Evolutionary conservation across 1,140 invertebrate species (phyloP).

Genomic region (Bombus waltoni): DNA sequence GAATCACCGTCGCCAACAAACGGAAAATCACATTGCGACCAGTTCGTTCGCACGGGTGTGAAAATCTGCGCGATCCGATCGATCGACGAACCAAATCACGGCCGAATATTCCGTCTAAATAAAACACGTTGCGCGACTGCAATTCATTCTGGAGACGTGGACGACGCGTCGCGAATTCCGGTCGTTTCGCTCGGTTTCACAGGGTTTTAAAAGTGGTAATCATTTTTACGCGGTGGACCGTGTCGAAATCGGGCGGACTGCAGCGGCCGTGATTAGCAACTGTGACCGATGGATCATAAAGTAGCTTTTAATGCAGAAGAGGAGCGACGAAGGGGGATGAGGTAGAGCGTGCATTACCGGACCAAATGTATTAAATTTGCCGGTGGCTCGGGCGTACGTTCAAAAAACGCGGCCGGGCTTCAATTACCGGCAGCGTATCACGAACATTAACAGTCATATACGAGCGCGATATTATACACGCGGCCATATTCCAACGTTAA

Average conservation of each 20-base stretch:
- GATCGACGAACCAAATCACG: neutral
- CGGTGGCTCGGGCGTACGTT: neutral
- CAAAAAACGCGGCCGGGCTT: conserved; percentile 31
- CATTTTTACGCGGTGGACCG: conserved; percentile 27
- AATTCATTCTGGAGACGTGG: neutral
- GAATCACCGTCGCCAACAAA: too few relatives aligned
- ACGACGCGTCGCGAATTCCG: neutral
- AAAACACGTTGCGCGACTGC: neutral
- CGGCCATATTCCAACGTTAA: neutral
- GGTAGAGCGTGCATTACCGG: conserved; percentile 35
- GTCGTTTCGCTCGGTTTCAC: neutral
- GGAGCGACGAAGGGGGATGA: neutral
- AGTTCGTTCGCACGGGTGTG: too few relatives aligned
- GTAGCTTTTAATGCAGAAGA: conserved; percentile 41
- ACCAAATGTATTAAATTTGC: conserved; percentile 44
- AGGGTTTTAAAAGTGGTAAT: conserved; percentile 24
- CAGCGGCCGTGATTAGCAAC: conserved; percentile 35
- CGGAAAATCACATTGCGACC: too few relatives aligned
- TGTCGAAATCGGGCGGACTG: neutral
- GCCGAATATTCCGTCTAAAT: neutral
- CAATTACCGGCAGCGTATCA: conserved; percentile 47
- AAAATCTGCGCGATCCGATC: too few relatives aligned
- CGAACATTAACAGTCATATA: conserved; percentile 42
- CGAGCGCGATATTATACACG: conserved; percentile 29
- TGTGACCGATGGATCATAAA: conserved; percentile 46